Evolutionary conservation across 2,797 vertebrate genomes (phyloP).

Genomic region (Rhinoraja longicauda): DNA sequence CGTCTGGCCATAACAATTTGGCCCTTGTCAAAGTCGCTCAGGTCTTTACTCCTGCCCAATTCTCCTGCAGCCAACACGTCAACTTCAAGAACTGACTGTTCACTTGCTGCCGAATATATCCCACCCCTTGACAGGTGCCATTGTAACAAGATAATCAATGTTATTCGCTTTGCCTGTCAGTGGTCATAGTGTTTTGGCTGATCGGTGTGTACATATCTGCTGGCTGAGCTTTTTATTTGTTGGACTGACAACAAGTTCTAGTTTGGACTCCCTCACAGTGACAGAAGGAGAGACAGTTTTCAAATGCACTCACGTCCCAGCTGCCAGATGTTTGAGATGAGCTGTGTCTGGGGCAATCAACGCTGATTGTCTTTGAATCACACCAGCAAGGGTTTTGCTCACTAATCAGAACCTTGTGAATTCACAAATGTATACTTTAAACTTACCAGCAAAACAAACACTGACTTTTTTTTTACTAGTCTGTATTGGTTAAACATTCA

Average conservation of each 20-base stretch:
- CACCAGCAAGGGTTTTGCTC: neutral
- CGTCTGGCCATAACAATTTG: too few species aligned
- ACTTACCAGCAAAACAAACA: slow-evolving; percentile 13
- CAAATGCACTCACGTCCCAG: slow-evolving; percentile 20
- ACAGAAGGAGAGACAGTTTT: neutral
- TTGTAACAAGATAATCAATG: too few species aligned
- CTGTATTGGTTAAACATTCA: slow-evolving; percentile 7
- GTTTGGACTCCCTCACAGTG: neutral
- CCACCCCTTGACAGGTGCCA: too few species aligned
- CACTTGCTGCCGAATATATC: too few species aligned
- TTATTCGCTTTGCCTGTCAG: too few species aligned
- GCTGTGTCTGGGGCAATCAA: neutral
- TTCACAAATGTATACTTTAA: slow-evolving; percentile 23
- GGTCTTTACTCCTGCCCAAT: too few species aligned
- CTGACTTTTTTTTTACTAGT: neutral
- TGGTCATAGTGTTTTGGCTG: too few species aligned
- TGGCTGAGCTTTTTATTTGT: slow-evolving; percentile 16
- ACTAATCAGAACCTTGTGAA: slow-evolving; percentile 33
- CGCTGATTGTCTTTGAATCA: slow-evolving; percentile 11
- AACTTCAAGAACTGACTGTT: too few species aligned
- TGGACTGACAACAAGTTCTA: neutral
- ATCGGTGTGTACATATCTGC: too few species aligned
- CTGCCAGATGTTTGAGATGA: slow-evolving; percentile 31
- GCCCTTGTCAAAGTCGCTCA: too few species aligned
- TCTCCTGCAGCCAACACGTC: too few species aligned